Conservation (phyloP, 2,888 invertebrate species). For the Rotaria macrura region DNA sequence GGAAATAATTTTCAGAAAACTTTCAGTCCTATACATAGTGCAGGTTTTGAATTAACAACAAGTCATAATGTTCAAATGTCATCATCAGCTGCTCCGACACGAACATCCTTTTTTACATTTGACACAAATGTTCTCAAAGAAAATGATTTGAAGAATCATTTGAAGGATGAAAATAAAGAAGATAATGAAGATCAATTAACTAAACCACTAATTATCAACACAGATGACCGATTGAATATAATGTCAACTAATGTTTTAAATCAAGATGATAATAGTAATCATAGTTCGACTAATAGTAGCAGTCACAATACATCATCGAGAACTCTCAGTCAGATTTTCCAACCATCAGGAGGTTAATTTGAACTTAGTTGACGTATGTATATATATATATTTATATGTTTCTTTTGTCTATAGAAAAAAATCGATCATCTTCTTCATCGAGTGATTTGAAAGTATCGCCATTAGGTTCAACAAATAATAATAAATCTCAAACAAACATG, state of each 20-base stretch:
- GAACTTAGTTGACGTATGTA: too few species aligned
- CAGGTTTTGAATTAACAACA: background rate
- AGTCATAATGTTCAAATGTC: background rate
- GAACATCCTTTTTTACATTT: background rate
- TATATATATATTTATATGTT: background rate
- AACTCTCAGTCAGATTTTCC: background rate
- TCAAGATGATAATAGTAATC: constrained; percentile 12
- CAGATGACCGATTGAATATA: background rate
- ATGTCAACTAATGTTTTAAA: background rate
- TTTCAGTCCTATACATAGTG: constrained; percentile 10
- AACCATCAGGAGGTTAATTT: background rate
- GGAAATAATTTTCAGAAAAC: background rate
- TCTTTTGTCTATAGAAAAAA: background rate
- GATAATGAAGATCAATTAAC: background rate
- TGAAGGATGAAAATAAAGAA: background rate
- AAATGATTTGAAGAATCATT: background rate
- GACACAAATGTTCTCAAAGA: background rate
- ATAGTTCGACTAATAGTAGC: background rate
- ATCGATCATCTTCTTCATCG: background rate
- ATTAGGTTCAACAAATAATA: background rate
- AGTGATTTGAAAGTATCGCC: background rate
- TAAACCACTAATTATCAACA: background rate
- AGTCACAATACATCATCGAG: background rate
- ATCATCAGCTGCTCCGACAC: background rate
- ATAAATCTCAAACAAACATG: background rate